Evolutionary conservation across 2,888 invertebrate species (phyloP).

Genomic region (Alsophila aescularia): DNA sequence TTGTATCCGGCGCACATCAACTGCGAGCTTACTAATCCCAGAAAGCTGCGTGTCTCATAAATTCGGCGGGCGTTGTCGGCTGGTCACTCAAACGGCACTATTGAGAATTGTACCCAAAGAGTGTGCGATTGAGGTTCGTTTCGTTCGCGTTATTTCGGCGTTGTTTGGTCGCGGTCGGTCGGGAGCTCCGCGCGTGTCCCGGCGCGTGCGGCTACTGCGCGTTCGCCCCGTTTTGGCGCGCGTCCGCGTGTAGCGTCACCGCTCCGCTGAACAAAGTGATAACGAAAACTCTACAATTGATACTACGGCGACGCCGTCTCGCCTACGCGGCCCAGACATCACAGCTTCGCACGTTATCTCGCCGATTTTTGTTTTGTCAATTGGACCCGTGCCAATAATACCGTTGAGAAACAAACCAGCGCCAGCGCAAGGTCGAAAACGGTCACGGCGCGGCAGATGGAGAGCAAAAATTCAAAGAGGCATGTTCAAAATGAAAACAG

Average conservation of each 20-base stretch:
- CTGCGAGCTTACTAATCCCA: slow-evolving; percentile 47
- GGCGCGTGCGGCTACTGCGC: slow-evolving; percentile 64
- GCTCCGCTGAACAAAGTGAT: slow-evolving; percentile 71
- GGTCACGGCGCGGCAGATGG: slow-evolving; percentile 37
- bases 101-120: slow-evolving; percentile 50
- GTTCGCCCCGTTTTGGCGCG: slow-evolving; percentile 59
- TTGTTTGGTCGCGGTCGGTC: slow-evolving; percentile 61
- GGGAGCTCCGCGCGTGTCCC: slow-evolving; percentile 66
- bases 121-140: slow-evolving; percentile 69
- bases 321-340: slow-evolving; percentile 51
- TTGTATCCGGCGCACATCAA: slow-evolving; percentile 51
- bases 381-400: slow-evolving; percentile 66
- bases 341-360: slow-evolving; percentile 55
- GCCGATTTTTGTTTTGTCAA: slow-evolving; percentile 59
- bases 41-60: slow-evolving; percentile 38
- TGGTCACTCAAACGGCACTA: slow-evolving; percentile 39
- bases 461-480: background rate
- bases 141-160: slow-evolving; percentile 65
- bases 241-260: slow-evolving; percentile 67
- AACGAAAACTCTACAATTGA: slow-evolving; percentile 73
- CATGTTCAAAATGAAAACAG: background rate
- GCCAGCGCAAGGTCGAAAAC: slow-evolving; percentile 58
- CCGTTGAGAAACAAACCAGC: slow-evolving; percentile 58
- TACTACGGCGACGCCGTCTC: slow-evolving; percentile 54
- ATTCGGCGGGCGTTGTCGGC: slow-evolving; percentile 37